A percentile compares a stretch with the other conserved stretches of the same genome.
Evolutionary conservation across 1,140 invertebrate genomes (phyloP).

Genomic region (Gonioctena quinquepunctata): DNA sequence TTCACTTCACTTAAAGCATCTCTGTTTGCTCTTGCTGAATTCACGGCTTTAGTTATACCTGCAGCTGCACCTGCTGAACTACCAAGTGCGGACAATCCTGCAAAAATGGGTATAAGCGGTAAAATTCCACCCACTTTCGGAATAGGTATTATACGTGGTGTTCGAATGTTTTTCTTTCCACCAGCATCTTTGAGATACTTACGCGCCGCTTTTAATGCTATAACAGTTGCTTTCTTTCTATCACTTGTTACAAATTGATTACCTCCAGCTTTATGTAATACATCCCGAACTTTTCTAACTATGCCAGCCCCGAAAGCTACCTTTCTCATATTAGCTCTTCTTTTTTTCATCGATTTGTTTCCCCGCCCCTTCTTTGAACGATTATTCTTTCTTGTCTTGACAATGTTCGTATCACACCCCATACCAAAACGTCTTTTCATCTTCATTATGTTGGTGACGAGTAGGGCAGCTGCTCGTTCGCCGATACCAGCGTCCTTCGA

Average conservation of each 20-base stretch:
- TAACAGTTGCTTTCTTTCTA: constrained; percentile 45
- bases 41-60: constrained; percentile 46
- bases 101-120: constrained; percentile 37
- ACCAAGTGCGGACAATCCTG: constrained; percentile 50
- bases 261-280: too few species aligned
- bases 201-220: constrained; percentile 14
- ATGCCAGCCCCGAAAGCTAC: too few species aligned
- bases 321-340: too few species aligned
- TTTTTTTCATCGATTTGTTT: too few species aligned
- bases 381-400: constrained; percentile 24
- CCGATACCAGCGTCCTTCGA: too few species aligned
- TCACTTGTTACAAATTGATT: too few species aligned
- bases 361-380: too few species aligned
- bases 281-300: constrained; percentile 50
- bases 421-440: too few species aligned
- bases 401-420: too few species aligned
- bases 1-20: constrained; percentile 42
- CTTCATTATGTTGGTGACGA: too few species aligned
- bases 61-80: constrained; percentile 41
- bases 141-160: constrained; percentile 47
- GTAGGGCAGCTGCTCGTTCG: too few species aligned
- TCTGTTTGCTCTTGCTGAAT: constrained; percentile 37
- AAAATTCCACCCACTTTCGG: constrained; percentile 51
- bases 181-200: background rate
- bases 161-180: constrained; percentile 17